Evolutionary conservation across 1,140 invertebrate species (phyloP).

Genomic region (Nomia melanderi): DNA sequence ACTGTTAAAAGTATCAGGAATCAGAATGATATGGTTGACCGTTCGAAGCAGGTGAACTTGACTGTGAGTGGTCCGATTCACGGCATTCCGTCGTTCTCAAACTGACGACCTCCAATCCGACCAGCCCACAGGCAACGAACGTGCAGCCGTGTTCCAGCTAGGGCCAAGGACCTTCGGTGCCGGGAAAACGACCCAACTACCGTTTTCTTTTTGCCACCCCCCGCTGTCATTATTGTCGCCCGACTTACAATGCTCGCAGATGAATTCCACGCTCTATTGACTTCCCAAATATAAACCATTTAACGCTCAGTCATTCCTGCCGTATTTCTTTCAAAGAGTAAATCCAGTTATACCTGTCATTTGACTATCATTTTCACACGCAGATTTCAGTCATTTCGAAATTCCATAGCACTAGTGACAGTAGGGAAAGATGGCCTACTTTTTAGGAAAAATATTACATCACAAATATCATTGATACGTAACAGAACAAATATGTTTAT

Average conservation of each 20-base stretch:
- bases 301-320: not conserved
- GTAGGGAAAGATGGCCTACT: too few relatives aligned
- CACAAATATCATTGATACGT: too few relatives aligned
- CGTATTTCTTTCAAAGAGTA: not conserved
- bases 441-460: too few relatives aligned
- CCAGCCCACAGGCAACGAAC: constrained; percentile 47
- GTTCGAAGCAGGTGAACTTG: not conserved
- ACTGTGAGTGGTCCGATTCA: constrained; percentile 11
- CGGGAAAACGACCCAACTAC: constrained; percentile 50
- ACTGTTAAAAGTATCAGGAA: too few relatives aligned
- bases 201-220: constrained; percentile 56
- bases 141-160: constrained; percentile 34
- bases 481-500: too few relatives aligned
- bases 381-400: too few relatives aligned
- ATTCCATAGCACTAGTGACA: too few relatives aligned
- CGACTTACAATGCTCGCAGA: constrained; percentile 14
- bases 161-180: constrained; percentile 68
- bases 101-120: constrained; percentile 22
- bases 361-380: not conserved
- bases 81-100: constrained; percentile 40
- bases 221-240: constrained; percentile 35
- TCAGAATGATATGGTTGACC: not conserved
- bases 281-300: not conserved
- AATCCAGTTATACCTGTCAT: not conserved
- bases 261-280: not conserved